phyloP scores from a whole-genome alignment of 1,140 invertebrate species.

The Drosophila prosaltans region DNA sequence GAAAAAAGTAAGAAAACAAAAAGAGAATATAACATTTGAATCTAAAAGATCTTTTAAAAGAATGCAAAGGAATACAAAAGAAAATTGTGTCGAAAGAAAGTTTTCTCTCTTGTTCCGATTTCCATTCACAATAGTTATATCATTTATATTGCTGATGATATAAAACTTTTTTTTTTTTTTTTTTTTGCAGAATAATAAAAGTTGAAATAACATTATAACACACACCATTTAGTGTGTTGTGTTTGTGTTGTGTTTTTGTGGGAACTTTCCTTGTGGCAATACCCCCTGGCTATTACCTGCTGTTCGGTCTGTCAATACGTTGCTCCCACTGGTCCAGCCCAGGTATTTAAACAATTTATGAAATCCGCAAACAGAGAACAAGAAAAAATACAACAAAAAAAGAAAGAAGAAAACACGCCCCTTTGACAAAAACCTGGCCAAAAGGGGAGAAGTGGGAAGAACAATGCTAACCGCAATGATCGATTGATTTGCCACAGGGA shows the following conservation, averaged over 20 bases:
- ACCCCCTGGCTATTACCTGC: constrained; percentile 4
- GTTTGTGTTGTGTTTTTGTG: not conserved
- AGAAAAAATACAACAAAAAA: not conserved
- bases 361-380: constrained; percentile 2
- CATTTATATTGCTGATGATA: no score
- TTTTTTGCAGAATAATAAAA: no score
- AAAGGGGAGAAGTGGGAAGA: constrained; percentile 7
- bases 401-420: constrained; percentile 5
- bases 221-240: not conserved
- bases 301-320: constrained; percentile 23
- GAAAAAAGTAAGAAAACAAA: no score
- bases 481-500: constrained; percentile 46
- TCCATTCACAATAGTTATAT: no score
- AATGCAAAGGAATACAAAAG: no score
- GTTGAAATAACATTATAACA: no score
- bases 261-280: not conserved
- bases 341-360: constrained; percentile 15
- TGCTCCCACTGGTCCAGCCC: constrained; percentile 18
- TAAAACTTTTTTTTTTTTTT: no score
- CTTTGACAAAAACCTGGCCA: not conserved
- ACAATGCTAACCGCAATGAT: constrained; percentile 48
- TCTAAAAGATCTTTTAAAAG: no score
- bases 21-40: no score
- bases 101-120: no score
- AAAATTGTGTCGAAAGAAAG: no score